Evolutionary conservation across 1,140 invertebrate genomes (phyloP).

Genomic region (Drosophila suzukii): DNA sequence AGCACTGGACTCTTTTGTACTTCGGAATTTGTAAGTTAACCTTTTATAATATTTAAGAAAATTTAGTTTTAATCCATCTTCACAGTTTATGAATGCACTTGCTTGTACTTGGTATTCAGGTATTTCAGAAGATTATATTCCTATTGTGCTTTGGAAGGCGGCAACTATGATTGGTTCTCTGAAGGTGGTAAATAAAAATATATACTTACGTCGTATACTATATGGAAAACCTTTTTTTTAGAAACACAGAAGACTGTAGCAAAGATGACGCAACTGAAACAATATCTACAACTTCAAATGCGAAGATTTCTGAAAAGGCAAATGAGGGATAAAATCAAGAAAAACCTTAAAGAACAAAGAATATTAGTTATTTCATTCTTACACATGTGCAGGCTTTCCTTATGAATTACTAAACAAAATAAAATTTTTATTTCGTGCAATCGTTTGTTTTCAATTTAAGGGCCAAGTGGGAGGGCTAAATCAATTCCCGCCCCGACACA

Average conservation of each 20-base stretch:
- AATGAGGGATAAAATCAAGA: not conserved
- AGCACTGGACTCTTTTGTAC: slow-evolving; percentile 36
- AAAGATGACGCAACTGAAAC: not conserved
- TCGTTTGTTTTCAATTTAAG: slow-evolving; percentile 45
- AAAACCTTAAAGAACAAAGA: not conserved
- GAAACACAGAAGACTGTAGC: not conserved
- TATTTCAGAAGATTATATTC: slow-evolving; percentile 24
- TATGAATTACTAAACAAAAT: slow-evolving; percentile 3
- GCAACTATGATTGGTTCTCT: not conserved
- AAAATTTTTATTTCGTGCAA: not conserved
- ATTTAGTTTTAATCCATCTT: not conserved
- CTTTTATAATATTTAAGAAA: not conserved
- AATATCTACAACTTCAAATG: not conserved
- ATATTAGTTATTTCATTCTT: too few species aligned
- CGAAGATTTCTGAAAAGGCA: too few species aligned
- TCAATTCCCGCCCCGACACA: slow-evolving; percentile 30
- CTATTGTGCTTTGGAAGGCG: not conserved
- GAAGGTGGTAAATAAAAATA: not conserved
- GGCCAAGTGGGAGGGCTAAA: slow-evolving; percentile 30
- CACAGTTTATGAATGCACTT: slow-evolving; percentile 36
- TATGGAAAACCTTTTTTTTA: not conserved
- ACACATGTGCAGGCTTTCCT: not conserved
- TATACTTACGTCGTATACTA: not conserved
- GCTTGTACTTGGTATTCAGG: slow-evolving; percentile 43
- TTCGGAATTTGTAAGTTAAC: slow-evolving; percentile 36